phyloP scores from a whole-genome alignment of 2,797 vertebrate genomes.

The Tragopan temminckii region DNA sequence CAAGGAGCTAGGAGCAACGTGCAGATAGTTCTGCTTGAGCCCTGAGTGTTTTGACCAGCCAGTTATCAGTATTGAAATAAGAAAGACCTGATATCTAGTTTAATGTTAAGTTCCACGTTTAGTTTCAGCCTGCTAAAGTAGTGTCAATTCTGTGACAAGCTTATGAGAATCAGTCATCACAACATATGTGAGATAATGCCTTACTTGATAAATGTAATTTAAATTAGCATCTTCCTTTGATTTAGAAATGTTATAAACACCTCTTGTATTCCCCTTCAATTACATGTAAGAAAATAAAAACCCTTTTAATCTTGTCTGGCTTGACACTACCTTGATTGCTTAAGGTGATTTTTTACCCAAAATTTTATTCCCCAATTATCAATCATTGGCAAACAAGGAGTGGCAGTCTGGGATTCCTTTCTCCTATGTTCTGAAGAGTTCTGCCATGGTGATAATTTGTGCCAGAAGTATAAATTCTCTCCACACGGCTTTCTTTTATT shows the following conservation, averaged over 20 bases:
- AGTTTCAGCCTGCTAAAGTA: background rate
- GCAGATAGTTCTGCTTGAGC: background rate
- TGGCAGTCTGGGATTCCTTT: constrained; percentile 49
- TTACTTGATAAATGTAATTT: constrained; percentile 41
- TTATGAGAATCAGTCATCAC: background rate
- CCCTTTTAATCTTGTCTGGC: constrained; percentile 56
- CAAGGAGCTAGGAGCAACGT: background rate
- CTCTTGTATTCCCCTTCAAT: constrained; percentile 38
- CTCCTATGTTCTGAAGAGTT: constrained; percentile 13
- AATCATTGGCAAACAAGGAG: constrained; percentile 52
- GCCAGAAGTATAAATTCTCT: background rate
- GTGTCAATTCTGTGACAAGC: background rate
- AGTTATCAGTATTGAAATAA: background rate
- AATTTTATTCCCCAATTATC: constrained; percentile 54
- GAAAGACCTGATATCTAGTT: too few species aligned
- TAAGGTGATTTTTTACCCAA: constrained; percentile 52
- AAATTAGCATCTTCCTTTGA: background rate
- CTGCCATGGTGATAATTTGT: background rate
- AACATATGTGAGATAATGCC: constrained; percentile 39
- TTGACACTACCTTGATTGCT: constrained; percentile 57
- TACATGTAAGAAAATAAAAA: constrained; percentile 57
- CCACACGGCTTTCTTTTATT: background rate
- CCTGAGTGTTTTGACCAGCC: background rate
- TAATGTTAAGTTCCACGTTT: background rate
- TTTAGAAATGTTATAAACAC: constrained; percentile 46